Evolutionary conservation across 1,140 invertebrate species (phyloP), one percentile per base, ranked within the genome.

Genomic region (Drosophila persimilis): DNA sequence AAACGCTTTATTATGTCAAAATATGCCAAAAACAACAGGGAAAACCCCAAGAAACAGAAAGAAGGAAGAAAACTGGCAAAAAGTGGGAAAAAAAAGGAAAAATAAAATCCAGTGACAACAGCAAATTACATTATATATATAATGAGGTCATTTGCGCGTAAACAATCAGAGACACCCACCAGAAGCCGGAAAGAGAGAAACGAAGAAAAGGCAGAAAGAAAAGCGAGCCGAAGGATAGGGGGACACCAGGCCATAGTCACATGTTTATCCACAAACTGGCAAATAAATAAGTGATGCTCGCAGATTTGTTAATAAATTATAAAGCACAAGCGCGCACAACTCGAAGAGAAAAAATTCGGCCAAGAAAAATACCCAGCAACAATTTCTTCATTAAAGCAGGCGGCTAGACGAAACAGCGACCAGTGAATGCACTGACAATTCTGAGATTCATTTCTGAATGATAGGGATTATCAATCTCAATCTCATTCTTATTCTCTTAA

Each of bases 131-230:
- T 86, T 81, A 86, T 71, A 72, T 81, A 70, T 54, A 86, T 86
- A 86, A 86, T 86, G 83, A 86, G 83, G 83, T 86, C 83, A 86
- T 86, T 86, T 88, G 74, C 83, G 83, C 77, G 74, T 88, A 86
- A 86, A 86, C 81, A 86, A 88, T 88, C 80, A 62, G 63, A 57
- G 63, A 55, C 56, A 35, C 52, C 48, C 50, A 73, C 61, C 39
- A 46, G 8, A 51, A 45, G 41, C 35, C 41, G 60, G 2, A n/a
- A 24, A 39, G 31, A 51, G 15, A 24, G 39, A 55, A 17, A 22
- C 7, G 17, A 9, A 61, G 1, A 46, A 15, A 69, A 13, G 29
- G 22, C 31, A 58, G 20, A 15, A 13, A 17, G 20, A 47, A 45
- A 31, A 17, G 3, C 6, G n/a, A 15, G 26, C 20, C 26, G 15